A percentile compares a stretch with the other conserved stretches of the same genome.
These are phyloP conservation scores for Nipponia nippon DNA, from an alignment of 2,113 vertebrate species.

Conservation along the genomic window DNA sequence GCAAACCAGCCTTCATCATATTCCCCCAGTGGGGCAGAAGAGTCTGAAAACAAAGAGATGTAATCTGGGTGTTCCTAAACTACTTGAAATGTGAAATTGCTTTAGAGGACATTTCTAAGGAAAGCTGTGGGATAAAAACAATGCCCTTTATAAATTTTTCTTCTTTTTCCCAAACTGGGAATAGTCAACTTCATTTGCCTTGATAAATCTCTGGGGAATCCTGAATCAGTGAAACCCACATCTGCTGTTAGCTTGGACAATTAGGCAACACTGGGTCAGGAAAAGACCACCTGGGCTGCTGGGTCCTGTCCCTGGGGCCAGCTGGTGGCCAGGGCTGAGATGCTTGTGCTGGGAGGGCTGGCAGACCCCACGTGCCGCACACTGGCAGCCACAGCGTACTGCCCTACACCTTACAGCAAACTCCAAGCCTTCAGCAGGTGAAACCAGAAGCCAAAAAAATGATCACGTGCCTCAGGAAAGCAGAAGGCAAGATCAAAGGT, in stretches of 20 bases:
- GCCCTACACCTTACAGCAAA: neutral
- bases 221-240: neutral
- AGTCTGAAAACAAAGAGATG: neutral
- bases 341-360: neutral
- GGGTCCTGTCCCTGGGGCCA: neutral
- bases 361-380: rapidly evolving
- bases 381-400: rapidly evolving
- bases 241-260: neutral
- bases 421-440: neutral
- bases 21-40: neutral
- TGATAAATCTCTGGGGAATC: neutral
- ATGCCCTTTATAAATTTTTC: neutral
- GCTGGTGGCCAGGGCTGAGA: neutral
- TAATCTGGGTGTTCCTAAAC: neutral
- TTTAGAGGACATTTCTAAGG: neutral
- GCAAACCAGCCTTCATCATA: neutral
- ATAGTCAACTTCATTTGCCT: neutral
- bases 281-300: neutral
- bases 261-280: neutral
- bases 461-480: neutral
- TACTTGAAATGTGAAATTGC: neutral
- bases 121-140: neutral
- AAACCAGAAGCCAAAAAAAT: neutral
- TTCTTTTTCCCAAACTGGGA: neutral
- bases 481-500: neutral